phyloP scores from a whole-genome alignment of 2,888 invertebrate species.

The Chalcis sispes region DNA sequence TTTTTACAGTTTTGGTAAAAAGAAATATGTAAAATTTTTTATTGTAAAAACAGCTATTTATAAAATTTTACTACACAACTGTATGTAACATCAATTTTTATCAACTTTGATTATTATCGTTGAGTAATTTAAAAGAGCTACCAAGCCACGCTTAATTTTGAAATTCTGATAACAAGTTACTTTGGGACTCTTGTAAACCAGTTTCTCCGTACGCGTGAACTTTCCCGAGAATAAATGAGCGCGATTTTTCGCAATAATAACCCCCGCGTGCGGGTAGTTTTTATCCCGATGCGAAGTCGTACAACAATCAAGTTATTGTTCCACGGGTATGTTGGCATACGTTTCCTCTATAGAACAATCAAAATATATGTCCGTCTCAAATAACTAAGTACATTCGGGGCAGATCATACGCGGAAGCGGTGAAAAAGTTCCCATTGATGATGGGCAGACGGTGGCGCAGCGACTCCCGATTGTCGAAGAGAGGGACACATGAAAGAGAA shows the following conservation, averaged over 20 bases:
- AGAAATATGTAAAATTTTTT: too few relatives aligned
- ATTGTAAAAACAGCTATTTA: too few relatives aligned
- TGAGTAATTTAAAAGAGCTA: too few relatives aligned
- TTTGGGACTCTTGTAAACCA: slow-evolving; percentile 7
- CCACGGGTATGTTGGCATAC: slow-evolving; percentile 1
- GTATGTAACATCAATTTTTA: too few relatives aligned
- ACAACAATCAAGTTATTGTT: slow-evolving; percentile 20
- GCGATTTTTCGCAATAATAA: slow-evolving; percentile 32
- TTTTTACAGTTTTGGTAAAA: too few relatives aligned
- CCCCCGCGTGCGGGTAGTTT: background rate
- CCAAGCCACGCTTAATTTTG: too few relatives aligned
- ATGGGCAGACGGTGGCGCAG: slow-evolving; percentile 13
- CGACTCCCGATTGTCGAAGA: slow-evolving; percentile 28
- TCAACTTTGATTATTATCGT: too few relatives aligned
- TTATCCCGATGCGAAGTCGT: background rate
- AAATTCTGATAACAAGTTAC: slow-evolving; percentile 10
- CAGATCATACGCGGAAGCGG: slow-evolving; percentile 36
- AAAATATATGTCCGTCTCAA: slow-evolving; percentile 32
- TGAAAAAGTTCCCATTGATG: slow-evolving; percentile 46
- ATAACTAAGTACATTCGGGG: slow-evolving; percentile 22
- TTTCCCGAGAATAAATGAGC: slow-evolving; percentile 7
- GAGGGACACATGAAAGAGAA: slow-evolving; percentile 18
- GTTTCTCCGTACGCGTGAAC: slow-evolving; percentile 7
- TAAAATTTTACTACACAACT: too few relatives aligned
- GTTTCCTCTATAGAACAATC: slow-evolving; percentile 43